Evolutionary conservation across 2,113 vertebrate genomes (phyloP), one percentile per base, ranked within the genome.

Genomic region (Percina caprodes): DNA sequence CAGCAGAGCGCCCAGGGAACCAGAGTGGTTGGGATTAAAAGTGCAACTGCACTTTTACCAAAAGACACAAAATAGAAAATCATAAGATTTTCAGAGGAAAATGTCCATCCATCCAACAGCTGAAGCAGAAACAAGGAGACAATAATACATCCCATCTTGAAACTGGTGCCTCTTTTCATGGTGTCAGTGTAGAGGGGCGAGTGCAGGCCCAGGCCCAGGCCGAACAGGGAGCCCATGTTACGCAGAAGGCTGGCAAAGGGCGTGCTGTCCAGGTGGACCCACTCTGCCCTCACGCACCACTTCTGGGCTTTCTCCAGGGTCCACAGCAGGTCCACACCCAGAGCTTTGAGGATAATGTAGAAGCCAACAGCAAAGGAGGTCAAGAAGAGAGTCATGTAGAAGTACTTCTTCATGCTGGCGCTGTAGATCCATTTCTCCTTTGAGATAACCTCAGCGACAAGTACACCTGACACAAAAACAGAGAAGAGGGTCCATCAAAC

Each of bases 201-300:
- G 92, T 97, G 96, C 86, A 99, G 96, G 61, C 97, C 98, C 87
- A 99, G 94, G 0, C 98, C 98, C 80, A 99, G 95, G 51, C 98
- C 98, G 0, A 98, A 96, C 77, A 99, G 96, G 12, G 96, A 95
- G 69, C 98, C 98, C 95, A 99, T 93, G 92, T 99, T 99, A 18
- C 97, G 96, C 81, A 99, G 90, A 56, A 99, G 97, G 90, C 98
- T 97, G 87, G 98, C 98, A 1, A 99, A 99, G 10, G 97, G 98
- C 0, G 97, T 98, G 35, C 94, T 94, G 94, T 99, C 97, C 3
- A 99, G 93, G 88, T 97, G 97, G 59, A 99, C 96, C 98, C 98
- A 99, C 77, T 97, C 97, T 0, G 97, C 93, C 33, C 2, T 92
- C 45, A 92, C 77, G 1, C 98, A 99, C 97, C 97, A 98, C 74